Conservation (phyloP, 2,797 vertebrate species). For the Emydoidea blandingii region DNA sequence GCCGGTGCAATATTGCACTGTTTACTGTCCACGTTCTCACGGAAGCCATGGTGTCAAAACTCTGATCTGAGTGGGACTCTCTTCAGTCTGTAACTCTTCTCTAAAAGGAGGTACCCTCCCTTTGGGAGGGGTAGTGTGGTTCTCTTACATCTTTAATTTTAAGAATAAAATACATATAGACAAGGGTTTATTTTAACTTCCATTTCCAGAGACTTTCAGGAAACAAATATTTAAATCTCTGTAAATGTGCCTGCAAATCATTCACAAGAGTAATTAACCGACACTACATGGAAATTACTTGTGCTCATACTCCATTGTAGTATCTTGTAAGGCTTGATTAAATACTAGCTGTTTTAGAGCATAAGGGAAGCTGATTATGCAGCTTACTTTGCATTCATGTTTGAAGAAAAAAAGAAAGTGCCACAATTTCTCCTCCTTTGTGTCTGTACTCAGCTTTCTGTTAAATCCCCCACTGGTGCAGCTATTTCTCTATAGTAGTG, state of each 20-base stretch:
- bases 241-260: conserved; percentile 50
- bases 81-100: not conserved
- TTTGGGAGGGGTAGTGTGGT: not conserved
- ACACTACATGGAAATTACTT: conserved; percentile 44
- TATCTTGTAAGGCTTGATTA: conserved; percentile 62
- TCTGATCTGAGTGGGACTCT: not conserved
- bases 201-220: conserved; percentile 43
- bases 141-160: not conserved
- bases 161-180: too few species aligned
- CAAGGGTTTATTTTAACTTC: not conserved
- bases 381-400: not conserved
- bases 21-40: not conserved
- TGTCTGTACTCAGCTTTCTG: not conserved
- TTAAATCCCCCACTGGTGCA: not conserved
- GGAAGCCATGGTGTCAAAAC: not conserved
- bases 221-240: conserved; percentile 65
- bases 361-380: conserved; percentile 66
- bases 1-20: not conserved
- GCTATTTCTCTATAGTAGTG: not conserved
- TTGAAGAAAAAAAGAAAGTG: not conserved
- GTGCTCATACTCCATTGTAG: conserved; percentile 42
- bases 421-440: conserved; percentile 4
- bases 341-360: conserved; percentile 61
- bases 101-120: not conserved
- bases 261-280: conserved; percentile 46